These are phyloP conservation scores for Pachyseris speciosa DNA, from an alignment of 64 coral and sea anemone genomes.

Conservation along the genomic window DNA sequence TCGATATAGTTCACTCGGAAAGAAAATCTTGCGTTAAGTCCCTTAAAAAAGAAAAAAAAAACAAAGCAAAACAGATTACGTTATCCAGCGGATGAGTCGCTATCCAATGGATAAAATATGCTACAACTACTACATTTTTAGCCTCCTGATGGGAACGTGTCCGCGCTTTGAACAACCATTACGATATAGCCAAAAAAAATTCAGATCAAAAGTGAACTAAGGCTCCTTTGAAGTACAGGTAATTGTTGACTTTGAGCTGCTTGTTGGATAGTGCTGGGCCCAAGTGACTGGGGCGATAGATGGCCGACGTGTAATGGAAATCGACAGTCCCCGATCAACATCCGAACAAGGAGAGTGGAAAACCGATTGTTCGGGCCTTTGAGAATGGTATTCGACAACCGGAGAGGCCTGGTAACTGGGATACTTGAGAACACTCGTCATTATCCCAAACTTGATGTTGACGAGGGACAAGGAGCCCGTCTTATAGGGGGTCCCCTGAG, in stretches of 20 bases:
- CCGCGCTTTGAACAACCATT: too few species aligned
- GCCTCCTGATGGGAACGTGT: background rate
- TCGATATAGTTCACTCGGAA: background rate
- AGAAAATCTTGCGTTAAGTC: background rate
- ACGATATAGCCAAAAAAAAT: too few species aligned
- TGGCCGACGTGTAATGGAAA: background rate
- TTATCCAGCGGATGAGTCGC: background rate
- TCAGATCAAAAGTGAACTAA: background rate
- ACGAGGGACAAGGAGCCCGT: background rate
- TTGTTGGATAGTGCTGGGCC: background rate
- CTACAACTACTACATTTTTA: background rate
- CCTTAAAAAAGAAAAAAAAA: background rate
- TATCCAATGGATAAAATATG: background rate
- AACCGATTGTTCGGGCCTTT: background rate
- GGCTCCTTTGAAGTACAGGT: background rate
- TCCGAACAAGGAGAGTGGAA: background rate
- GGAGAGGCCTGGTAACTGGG: background rate
- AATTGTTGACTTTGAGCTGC: background rate
- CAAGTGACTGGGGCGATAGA: background rate
- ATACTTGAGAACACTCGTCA: background rate
- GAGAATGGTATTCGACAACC: background rate
- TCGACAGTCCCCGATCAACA: conserved; percentile 11
- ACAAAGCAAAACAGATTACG: too few species aligned
- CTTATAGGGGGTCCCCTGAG: background rate
- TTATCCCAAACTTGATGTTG: background rate